These are phyloP conservation scores for Hydrophis major DNA, from an alignment of 2,797 vertebrate species.

Conservation along the genomic window DNA sequence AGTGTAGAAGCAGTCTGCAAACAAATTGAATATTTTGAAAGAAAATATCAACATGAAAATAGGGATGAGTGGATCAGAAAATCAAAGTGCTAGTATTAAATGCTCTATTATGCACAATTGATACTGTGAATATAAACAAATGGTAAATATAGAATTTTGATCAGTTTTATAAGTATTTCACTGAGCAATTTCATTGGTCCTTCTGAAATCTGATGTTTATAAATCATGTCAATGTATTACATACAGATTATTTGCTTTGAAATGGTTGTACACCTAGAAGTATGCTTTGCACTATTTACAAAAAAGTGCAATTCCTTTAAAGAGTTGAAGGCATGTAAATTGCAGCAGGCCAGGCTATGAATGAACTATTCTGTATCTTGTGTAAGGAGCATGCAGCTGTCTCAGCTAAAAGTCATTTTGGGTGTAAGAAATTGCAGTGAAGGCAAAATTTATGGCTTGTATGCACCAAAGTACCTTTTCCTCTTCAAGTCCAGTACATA, in stretches of 20 bases:
- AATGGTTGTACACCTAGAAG: background rate
- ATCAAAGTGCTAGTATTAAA: background rate
- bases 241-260: background rate
- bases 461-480: background rate
- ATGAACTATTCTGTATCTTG: background rate
- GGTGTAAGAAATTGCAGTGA: background rate
- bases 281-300: background rate
- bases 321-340: background rate
- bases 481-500: background rate
- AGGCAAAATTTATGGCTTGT: background rate
- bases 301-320: background rate
- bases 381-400: background rate
- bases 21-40: background rate
- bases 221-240: background rate
- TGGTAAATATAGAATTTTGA: background rate
- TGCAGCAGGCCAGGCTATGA: background rate
- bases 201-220: slow-evolving; percentile 1
- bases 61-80: background rate
- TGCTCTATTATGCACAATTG: background rate
- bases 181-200: background rate
- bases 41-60: background rate
- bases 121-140: background rate
- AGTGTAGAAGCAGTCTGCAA: background rate
- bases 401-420: background rate
- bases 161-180: background rate